Evolutionary conservation across 2,888 invertebrate species (phyloP), one percentile per base, ranked within the genome.

Genomic region (Erebia epiphron): DNA sequence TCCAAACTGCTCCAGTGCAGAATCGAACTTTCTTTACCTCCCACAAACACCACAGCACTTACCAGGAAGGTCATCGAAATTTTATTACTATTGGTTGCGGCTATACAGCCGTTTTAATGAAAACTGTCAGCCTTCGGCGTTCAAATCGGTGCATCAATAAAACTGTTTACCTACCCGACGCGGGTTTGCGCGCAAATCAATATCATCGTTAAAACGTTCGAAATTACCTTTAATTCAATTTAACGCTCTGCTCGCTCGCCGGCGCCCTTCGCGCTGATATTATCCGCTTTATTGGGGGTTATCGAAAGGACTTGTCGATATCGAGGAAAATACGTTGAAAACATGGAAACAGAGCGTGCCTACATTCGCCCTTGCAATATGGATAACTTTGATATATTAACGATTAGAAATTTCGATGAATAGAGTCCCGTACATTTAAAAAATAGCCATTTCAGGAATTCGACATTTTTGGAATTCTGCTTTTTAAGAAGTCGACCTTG

Each of bases 201-300:
- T 86, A 84, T 78, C 69, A 16, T 56, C 26, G 56, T 56, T 86
- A 83, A 87, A 86, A 86, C 85, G 78, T 79, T 46, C 79, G 80
- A 78, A 87, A 86, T 85, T 82, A 84, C 86, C 82, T 82, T 88
- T 87, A 84, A 88, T 90, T 87, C 81, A 84, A 88, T 91, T 89
- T 87, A 84, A 79, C 82, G 71, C 65, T 75, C 73, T 78, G 86
- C 83, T 85, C 90, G 90, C 89, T 89, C 86, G 88, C 88, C 88
- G 56, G 87, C 89, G 56, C 41, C 65, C 65, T 65, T 56, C 54
- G 56, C 76, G 77, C 75, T 75, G 78, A 41, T 58, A 41, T 54
- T 35, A 58, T 21, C 49, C 21, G 41, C n/a, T 56, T 62, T 62
- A 52, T 14, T 63, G 54, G 69, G 8, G 49, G 58, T 64, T 68